A percentile compares a stretch with the other conserved stretches of the same genome.
phyloP scores from a whole-genome alignment of 1,140 invertebrate genomes.

The Drosophila kepulauana region DNA sequence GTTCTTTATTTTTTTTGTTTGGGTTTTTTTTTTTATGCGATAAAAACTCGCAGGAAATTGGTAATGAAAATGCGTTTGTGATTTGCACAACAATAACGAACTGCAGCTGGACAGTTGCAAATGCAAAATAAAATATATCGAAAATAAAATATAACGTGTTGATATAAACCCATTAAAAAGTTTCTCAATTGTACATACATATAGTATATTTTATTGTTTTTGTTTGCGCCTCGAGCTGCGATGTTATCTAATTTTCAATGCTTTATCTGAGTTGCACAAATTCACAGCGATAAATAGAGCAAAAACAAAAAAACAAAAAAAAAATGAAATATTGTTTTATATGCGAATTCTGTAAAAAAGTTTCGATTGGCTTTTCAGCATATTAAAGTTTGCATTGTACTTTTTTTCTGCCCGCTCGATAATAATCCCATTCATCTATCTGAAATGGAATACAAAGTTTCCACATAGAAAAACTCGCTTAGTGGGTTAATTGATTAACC shows the following conservation, averaged over 20 bases:
- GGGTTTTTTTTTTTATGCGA: not conserved
- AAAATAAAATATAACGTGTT: slow-evolving; percentile 6
- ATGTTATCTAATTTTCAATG: slow-evolving; percentile 4
- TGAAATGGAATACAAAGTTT: too few relatives aligned
- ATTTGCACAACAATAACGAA: slow-evolving; percentile 35
- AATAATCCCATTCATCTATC: too few relatives aligned
- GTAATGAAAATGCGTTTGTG: slow-evolving; percentile 46
- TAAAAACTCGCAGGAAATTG: slow-evolving; percentile 33
- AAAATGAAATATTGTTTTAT: slow-evolving; percentile 11
- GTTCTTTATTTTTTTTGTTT: too few relatives aligned
- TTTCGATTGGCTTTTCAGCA: slow-evolving; percentile 8
- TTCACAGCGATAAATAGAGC: slow-evolving; percentile 7
- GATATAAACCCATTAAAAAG: slow-evolving; percentile 49
- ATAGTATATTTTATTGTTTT: not conserved
- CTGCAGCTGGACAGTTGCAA: not conserved
- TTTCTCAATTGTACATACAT: slow-evolving; percentile 34
- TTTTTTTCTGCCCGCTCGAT: too few relatives aligned
- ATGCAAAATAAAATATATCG: not conserved
- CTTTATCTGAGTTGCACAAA: slow-evolving; percentile 10
- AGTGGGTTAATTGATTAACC: too few relatives aligned
- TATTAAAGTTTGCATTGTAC: not conserved
- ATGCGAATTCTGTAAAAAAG: not conserved
- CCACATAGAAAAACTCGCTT: too few relatives aligned
- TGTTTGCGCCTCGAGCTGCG: too few relatives aligned
- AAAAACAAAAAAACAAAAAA: too few relatives aligned